Base-by-base conservation (phyloP, 2,113 vertebrate genomes). In the Alligator sinensis region DNA sequence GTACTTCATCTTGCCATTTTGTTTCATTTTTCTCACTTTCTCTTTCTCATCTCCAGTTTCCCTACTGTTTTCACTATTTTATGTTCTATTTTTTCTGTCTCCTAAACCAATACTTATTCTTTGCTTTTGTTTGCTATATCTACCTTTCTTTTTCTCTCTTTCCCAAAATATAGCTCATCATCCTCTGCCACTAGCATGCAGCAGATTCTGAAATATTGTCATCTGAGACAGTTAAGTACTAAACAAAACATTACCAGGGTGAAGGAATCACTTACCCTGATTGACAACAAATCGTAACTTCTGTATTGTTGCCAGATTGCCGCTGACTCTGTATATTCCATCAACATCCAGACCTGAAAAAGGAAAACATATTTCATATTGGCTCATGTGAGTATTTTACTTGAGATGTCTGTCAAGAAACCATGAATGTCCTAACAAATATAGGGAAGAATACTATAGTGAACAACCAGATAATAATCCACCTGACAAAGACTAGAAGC, bases 321-420 rank as follows among this genome's bases (percentile, higher is more conserved):
- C 99, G 91, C 98, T 99, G 95, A 99, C 98, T 98, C 99, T 98
- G 98, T 99, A 99, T 96, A 99, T 98, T 93, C 99, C 99, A 97
- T 99, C 98, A 96, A 98, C 98, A 84, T 99, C 98, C 91, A 99
- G 95, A 92, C 99, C 99, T 99, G 92, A 95, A 98, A 98, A 97
- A 86, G 97, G 92, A 98, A 97, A 87, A 83, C 82, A 91, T 96
- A 89, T 96, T 97, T 97, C 96, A 95, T 96, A 97, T 96, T 94
- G 93, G 82, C 81, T 95, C 92, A 88, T 90, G 78, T 19, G 77
- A 97, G 74, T 95, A 96, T 87, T 95, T 95, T 92, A 93, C 93
- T 96, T 92, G 94, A 86, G 93, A 83, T 0, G 10, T 89, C 93
- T 97, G 96, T 96, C 96, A 95, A 93, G 93, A 66, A 97, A 91